Percentiles rank a stretch among this genome's conserved stretches.
Evolutionary conservation across 2,797 vertebrate genomes (phyloP).

Genomic region (Hafferia zeledoni): DNA sequence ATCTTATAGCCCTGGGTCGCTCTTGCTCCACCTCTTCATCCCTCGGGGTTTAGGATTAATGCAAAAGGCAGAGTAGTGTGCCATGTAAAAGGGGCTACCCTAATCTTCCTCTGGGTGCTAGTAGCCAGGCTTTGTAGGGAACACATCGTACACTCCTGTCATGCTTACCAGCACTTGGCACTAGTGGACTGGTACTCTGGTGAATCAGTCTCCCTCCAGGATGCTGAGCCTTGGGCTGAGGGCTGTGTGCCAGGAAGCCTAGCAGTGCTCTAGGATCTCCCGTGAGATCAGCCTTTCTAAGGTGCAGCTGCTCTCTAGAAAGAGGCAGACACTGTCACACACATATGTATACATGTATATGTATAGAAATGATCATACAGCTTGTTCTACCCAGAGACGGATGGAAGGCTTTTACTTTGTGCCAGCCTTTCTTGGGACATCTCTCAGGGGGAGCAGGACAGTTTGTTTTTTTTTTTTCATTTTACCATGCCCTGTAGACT

Average conservation of each 20-base stretch:
- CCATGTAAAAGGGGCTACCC: neutral
- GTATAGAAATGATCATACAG: neutral
- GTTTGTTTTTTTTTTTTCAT: neutral
- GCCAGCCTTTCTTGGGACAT: slow-evolving; percentile 34
- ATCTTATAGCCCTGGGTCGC: neutral
- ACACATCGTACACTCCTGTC: slow-evolving; percentile 2
- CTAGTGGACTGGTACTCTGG: neutral
- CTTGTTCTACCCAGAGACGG: slow-evolving; percentile 46
- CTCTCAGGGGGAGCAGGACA: slow-evolving; percentile 52
- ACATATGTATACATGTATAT: neutral
- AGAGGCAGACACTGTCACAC: neutral
- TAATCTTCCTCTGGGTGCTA: neutral
- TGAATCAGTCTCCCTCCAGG: neutral
- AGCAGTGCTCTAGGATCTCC: slow-evolving; percentile 1
- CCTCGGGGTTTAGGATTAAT: neutral
- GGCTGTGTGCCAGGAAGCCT: neutral
- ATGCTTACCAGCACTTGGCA: neutral
- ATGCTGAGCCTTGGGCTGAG: slow-evolving; percentile 32
- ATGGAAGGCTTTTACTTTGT: slow-evolving; percentile 12
- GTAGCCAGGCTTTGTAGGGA: neutral
- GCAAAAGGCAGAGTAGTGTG: neutral
- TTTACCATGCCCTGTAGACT: slow-evolving; percentile 19
- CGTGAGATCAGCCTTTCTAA: slow-evolving; percentile 2
- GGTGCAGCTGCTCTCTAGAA: slow-evolving; percentile 35
- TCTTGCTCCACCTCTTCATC: neutral